Base-by-base conservation (phyloP, 2,113 vertebrate genomes). In the Xiphias gladius region DNA sequence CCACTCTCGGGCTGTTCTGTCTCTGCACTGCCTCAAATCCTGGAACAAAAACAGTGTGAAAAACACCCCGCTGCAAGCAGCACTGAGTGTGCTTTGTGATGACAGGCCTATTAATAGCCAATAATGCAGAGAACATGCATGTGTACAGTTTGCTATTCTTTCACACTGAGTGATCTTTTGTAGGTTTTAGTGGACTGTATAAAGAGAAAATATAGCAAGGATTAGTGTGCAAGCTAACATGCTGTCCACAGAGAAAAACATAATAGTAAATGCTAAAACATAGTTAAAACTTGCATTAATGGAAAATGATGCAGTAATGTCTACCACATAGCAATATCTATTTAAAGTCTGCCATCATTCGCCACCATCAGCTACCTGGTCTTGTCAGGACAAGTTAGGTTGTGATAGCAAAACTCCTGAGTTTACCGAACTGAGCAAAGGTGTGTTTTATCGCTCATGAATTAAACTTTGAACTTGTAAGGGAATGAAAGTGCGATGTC, bases 21-120 rank as follows among this genome's bases (percentile, higher is more conserved):
- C 65, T 54, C 55, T 59, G 58, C 74, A 75, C 39, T 37, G 11
- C 59, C 76, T 80, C 52, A 83, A 73, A 80, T 41, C 50, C 26
- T n/a, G 14, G 32, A 69, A 79, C 65, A 41, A 41, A 68, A 79
- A 43, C 72, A 76, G 59, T 30, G 28, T 0, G 0, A 43, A 58
- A 76, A 73, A 19, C 54, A 8, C 16, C 17, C 35, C 16, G 54
- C 30, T 46, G 39, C 61, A 24, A 11, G 30, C 28, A 28, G 22
- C n/a, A 82, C 57, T 57, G 48, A 7, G 0, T 71, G 61, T 75
- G 43, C 43, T 75, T 46, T 26, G 66, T 48, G 46, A 26, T 16
- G 37, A 62, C 54, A 48, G 24, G 39, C 62, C 28, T 46, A 32
- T 72, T 46, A 79, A 8, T 16, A 50, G 62, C 65, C 52, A 41